phyloP scores from a whole-genome alignment of 2,113 vertebrate species.

The Vulpes ferrilata region DNA sequence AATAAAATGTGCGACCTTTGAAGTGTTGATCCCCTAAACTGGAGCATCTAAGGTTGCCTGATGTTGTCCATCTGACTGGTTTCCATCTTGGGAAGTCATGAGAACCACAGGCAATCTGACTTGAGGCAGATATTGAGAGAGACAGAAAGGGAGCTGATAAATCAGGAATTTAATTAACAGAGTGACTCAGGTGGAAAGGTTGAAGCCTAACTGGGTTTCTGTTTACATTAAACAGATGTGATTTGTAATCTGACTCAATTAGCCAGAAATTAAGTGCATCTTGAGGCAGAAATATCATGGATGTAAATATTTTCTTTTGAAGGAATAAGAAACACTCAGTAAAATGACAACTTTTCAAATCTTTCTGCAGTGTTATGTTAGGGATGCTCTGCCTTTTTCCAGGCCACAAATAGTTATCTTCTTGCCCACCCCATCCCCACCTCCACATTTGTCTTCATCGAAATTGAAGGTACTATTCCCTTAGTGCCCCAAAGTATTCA shows the following conservation, averaged over 20 bases:
- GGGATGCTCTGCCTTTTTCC: not conserved
- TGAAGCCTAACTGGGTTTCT: conserved; percentile 66
- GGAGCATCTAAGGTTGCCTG: not conserved
- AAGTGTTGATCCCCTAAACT: not conserved
- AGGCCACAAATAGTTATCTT: not conserved
- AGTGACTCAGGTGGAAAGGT: conserved; percentile 68
- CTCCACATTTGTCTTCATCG: not conserved
- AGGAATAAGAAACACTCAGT: not conserved
- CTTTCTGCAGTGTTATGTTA: not conserved
- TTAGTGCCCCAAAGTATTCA: not conserved
- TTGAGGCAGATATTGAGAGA: not conserved
- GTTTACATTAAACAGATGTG: conserved; percentile 77
- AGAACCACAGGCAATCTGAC: not conserved
- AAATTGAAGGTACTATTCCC: not conserved
- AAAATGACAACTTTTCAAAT: not conserved
- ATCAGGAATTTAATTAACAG: conserved; percentile 71
- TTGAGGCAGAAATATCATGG: conserved; percentile 52
- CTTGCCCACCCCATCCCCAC: not conserved
- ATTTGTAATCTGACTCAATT: conserved; percentile 79
- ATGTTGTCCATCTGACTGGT: not conserved
- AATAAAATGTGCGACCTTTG: not conserved
- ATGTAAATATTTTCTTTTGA: conserved; percentile 66
- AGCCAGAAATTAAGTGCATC: conserved; percentile 70
- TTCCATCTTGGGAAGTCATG: not conserved
- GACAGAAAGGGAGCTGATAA: not conserved